Percentiles rank a stretch among this genome's conserved stretches.
These are phyloP conservation scores for Piaya cayana DNA, from an alignment of 2,113 vertebrate species.

Conservation along the genomic window DNA sequence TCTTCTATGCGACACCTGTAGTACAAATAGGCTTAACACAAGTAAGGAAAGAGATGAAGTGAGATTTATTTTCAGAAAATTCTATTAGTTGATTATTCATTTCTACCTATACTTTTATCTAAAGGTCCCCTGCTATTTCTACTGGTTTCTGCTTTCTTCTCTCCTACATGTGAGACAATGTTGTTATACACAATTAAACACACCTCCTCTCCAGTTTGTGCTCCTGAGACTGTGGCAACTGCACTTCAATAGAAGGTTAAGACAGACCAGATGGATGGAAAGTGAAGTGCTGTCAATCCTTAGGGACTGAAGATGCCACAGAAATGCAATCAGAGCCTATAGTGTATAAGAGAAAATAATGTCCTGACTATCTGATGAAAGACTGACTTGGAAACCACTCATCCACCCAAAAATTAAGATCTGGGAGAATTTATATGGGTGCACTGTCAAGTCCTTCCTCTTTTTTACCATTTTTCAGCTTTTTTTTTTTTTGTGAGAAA, in stretches of 20 bases:
- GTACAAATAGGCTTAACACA: not conserved
- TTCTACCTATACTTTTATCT: not conserved
- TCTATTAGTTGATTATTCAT: not conserved
- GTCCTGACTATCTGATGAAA: slow-evolving; percentile 22
- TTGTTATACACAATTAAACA: slow-evolving; percentile 57
- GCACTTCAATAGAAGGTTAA: slow-evolving; percentile 17
- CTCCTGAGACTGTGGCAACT: slow-evolving; percentile 47
- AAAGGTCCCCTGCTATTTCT: not conserved
- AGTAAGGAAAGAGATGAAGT: not conserved
- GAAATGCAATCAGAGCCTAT: not conserved
- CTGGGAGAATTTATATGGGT: not conserved
- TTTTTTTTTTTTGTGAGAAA: not conserved
- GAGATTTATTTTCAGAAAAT: not conserved
- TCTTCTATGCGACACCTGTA: not conserved
- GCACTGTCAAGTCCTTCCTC: not conserved
- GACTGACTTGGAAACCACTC: not conserved
- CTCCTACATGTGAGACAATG: not conserved
- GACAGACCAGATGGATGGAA: slow-evolving; percentile 51
- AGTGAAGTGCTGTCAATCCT: not conserved
- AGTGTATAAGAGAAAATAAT: slow-evolving; percentile 19
- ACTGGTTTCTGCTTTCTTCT: slow-evolving; percentile 20
- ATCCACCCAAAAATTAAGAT: not conserved
- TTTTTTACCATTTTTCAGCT: not conserved
- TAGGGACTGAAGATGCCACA: not conserved
- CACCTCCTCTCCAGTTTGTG: slow-evolving; percentile 17